These are phyloP conservation scores for Lochmaea crataegi DNA, from an alignment of 2,888 invertebrate species.

Conservation along the genomic window DNA sequence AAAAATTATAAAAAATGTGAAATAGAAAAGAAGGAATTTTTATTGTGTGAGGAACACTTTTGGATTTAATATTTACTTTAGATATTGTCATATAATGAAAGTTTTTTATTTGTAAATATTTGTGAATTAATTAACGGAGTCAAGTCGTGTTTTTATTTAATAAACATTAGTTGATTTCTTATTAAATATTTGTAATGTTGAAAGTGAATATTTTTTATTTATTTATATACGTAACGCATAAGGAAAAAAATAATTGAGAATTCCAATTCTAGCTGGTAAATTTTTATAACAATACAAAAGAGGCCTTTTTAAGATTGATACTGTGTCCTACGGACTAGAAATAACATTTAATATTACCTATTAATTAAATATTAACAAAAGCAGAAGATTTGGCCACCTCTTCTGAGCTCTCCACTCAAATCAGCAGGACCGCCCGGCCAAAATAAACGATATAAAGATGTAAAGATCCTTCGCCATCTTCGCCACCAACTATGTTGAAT, in stretches of 20 bases:
- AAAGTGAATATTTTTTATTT: not conserved
- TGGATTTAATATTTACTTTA: not conserved
- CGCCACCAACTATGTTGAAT: slow-evolving; percentile 99
- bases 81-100: not conserved
- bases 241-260: no score
- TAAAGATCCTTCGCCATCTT: slow-evolving; percentile 97
- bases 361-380: no score
- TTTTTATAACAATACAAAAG: not conserved
- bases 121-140: not conserved
- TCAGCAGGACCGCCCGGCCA: slow-evolving; percentile 98
- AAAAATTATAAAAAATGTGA: no score
- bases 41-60: not conserved
- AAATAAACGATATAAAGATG: slow-evolving; percentile 97
- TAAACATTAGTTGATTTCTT: not conserved
- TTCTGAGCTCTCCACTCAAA: slow-evolving; percentile 85
- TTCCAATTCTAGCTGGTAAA: no score
- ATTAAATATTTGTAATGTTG: not conserved
- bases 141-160: not conserved
- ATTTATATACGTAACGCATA: not conserved
- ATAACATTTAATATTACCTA: no score
- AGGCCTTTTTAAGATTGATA: not conserved
- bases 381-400: no score
- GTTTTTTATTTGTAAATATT: not conserved
- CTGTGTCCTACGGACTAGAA: no score
- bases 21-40: not conserved